These are phyloP conservation scores for Spialia ferax DNA, from an alignment of 2,888 invertebrate genomes.

Conservation along the genomic window DNA sequence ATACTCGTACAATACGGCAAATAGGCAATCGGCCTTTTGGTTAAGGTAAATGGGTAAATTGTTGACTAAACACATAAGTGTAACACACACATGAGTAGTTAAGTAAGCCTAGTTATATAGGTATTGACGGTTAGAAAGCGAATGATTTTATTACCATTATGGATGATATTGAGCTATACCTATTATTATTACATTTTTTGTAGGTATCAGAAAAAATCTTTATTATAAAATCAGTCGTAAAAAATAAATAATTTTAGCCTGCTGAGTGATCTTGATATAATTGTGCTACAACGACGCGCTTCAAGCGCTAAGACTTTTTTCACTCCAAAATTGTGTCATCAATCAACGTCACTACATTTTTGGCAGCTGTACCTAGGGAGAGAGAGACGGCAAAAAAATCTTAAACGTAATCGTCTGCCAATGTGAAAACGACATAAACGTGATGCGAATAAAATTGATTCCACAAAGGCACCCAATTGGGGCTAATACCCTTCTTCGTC, in stretches of 20 bases:
- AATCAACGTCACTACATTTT: slow-evolving; percentile 36
- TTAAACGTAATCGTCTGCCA: slow-evolving; percentile 22
- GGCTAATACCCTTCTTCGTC: slow-evolving; percentile 10
- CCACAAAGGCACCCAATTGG: slow-evolving; percentile 15
- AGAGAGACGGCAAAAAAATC: slow-evolving; percentile 10
- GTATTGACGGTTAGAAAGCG: no score
- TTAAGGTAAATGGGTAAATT: no score
- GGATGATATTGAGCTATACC: no score
- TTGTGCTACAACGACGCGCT: neutral
- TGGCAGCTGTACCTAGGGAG: slow-evolving; percentile 30
- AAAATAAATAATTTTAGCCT: neutral
- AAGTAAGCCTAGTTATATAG: no score
- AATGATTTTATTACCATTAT: no score
- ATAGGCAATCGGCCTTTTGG: no score
- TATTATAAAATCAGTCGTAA: no score
- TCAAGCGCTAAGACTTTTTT: slow-evolving; percentile 22
- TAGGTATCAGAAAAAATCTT: no score
- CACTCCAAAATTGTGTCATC: slow-evolving; percentile 26
- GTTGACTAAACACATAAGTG: no score
- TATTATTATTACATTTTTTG: no score
- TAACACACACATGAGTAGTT: no score
- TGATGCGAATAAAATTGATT: slow-evolving; percentile 31
- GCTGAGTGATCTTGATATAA: neutral
- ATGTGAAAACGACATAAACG: slow-evolving; percentile 19
- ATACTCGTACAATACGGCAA: no score